Evolutionary conservation across 2,888 invertebrate genomes (phyloP).

Genomic region (Drosophila antonietae): DNA sequence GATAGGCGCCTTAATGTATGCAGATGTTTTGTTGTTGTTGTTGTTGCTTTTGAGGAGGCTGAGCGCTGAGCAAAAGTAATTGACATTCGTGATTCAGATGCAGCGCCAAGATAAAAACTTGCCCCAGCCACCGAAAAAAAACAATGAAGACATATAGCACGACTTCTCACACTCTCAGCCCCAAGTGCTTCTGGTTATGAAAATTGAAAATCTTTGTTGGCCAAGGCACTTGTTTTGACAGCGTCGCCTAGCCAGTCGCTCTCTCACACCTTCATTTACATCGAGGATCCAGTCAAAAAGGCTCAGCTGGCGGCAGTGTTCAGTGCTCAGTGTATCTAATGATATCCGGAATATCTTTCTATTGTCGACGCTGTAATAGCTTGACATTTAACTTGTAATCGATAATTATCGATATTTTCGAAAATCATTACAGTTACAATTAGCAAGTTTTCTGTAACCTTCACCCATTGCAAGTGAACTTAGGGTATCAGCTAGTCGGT

Average conservation of each 20-base stretch:
- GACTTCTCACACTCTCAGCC: neutral
- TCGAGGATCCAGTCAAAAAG: constrained; percentile 1
- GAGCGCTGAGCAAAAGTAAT: constrained; percentile 57
- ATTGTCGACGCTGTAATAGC: too few species aligned
- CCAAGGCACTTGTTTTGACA: constrained; percentile 22
- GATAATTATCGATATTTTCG: too few species aligned
- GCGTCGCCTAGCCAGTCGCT: neutral
- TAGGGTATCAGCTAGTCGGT: neutral
- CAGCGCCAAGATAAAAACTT: constrained; percentile 65
- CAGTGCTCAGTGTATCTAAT: too few species aligned
- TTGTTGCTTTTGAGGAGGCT: constrained; percentile 5
- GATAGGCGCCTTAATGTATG: constrained; percentile 65
- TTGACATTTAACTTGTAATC: too few species aligned
- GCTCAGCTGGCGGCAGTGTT: neutral
- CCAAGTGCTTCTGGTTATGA: constrained; percentile 52
- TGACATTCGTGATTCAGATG: constrained; percentile 76
- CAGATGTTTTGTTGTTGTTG: constrained; percentile 44
- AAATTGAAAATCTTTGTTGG: constrained; percentile 72
- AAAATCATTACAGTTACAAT: too few species aligned
- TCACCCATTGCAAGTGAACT: neutral
- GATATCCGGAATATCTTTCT: too few species aligned
- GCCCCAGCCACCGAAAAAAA: constrained; percentile 55
- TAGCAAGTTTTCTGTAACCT: too few species aligned
- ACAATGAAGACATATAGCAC: constrained; percentile 71
- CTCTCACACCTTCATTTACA: neutral